A percentile compares a stretch with the other conserved stretches of the same genome.
These are phyloP conservation scores for Cetonia aurata DNA, from an alignment of 2,888 invertebrate genomes.

Conservation along the genomic window DNA sequence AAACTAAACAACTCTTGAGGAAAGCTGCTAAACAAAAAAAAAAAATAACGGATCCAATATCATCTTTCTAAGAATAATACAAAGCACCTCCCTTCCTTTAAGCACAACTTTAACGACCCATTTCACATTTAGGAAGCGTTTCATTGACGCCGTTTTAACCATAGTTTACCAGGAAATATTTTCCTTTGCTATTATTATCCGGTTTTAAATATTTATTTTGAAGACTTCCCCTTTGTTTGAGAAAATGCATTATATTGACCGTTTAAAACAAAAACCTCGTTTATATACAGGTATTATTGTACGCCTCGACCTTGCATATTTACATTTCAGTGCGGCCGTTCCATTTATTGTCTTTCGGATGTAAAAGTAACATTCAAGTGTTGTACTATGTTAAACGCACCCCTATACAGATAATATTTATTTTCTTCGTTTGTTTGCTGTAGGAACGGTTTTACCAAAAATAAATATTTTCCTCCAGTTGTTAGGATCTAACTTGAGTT, in stretches of 20 bases:
- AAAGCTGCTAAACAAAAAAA: no score
- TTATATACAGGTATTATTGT: constrained; percentile 22
- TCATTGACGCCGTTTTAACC: no score
- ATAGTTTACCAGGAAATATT: background rate
- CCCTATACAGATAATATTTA: constrained; percentile 23
- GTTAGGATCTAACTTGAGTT: background rate
- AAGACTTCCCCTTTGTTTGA: constrained; percentile 3
- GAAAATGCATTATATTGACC: constrained; percentile 6
- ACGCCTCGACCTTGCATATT: constrained; percentile 23
- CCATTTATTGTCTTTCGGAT: constrained; percentile 31
- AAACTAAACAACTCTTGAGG: no score
- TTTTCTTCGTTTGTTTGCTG: constrained; percentile 31
- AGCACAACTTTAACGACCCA: no score
- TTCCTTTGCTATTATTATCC: constrained; percentile 8
- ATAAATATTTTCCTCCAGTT: constrained; percentile 33
- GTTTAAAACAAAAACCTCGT: constrained; percentile 12
- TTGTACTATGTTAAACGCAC: constrained; percentile 25
- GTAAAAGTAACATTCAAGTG: constrained; percentile 32
- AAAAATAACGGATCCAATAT: no score
- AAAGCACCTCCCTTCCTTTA: no score
- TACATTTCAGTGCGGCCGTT: constrained; percentile 17
- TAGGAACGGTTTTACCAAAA: constrained; percentile 24
- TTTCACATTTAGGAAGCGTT: no score
- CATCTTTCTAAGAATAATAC: no score
- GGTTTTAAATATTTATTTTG: constrained; percentile 19